Evolutionary conservation across 1,140 invertebrate species (phyloP).

Genomic region (Apis dorsata): DNA sequence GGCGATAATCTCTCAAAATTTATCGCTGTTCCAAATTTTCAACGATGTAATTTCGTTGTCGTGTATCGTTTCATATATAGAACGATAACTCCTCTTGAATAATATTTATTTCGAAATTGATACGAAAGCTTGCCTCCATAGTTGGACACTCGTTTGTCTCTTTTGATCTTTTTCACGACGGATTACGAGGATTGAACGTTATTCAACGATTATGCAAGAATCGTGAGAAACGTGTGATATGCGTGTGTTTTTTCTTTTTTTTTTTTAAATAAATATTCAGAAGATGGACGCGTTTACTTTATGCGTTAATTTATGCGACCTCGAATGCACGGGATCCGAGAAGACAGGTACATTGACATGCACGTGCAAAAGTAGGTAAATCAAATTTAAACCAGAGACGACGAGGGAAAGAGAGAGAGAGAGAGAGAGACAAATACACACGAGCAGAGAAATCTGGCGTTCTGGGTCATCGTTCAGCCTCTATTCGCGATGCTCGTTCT

Average conservation of each 20-base stretch:
- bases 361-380: constrained; percentile 50
- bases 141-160: background rate
- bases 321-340: constrained; percentile 25
- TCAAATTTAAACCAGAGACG: constrained; percentile 43
- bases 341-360: constrained; percentile 2
- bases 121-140: background rate
- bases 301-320: constrained; percentile 17
- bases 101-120: background rate
- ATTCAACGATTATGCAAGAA: constrained; percentile 32
- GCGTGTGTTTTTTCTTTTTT: background rate
- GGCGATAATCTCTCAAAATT: too few relatives aligned
- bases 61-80: too few relatives aligned
- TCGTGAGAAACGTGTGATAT: too few relatives aligned
- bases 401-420: background rate
- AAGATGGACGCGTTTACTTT: background rate
- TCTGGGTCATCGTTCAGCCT: constrained; percentile 54
- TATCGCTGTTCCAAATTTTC: too few relatives aligned
- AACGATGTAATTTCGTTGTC: too few relatives aligned
- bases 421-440: background rate
- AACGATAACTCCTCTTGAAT: too few relatives aligned
- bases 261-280: constrained; percentile 30
- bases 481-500: background rate
- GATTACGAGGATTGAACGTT: background rate
- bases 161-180: background rate
- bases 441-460: constrained; percentile 57